Base-by-base conservation (phyloP, 2,797 vertebrate genomes). In the Scleropages formosus region DNA sequence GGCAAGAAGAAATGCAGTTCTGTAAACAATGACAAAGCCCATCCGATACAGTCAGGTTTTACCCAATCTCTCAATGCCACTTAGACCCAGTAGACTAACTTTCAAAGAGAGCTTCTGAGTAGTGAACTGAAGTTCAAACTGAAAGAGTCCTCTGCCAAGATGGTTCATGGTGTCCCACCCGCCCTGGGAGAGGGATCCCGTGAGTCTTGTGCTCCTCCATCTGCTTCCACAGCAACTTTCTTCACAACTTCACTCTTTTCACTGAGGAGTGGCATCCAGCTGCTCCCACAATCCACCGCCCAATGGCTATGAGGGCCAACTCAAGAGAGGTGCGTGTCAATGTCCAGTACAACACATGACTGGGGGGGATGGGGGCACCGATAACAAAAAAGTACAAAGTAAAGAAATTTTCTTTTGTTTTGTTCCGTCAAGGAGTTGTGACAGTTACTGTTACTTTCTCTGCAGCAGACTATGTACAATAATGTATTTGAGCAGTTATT, bases 391-490 rank as follows among this genome's bases (percentile, higher is more conserved):
- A 59, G 80, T 81, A 75, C 81, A 84, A 74, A 79, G 53, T 77
- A 91, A 93, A 91, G 93, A 91, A 94, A 86, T 92, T 89, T 88
- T 91, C 22, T n/a, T 66, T 44, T 66, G 66, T 64, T 66, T 69
- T 51, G 67, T 89, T 89, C 90, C 44, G 60, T 81, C 76, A 63
- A 83, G 84, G 89, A 83, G 89, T 86, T 89, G 87, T 87, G 88
- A 89, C 58, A 91, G 87, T 87, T 84, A 76, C 75, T 75, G 75
- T 75, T 85, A 79, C 83, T 82, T 70, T 51, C 66, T 89, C 87
- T 89, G 85, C 75, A 67, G 73, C 76, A 84, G 46, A 90, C 91
- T 94, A 94, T 95, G 89, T 98, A 96, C 95, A 98, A 96, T 98
- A 94, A 96, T 93, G 94, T 95, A 96, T 85, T 92, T 92, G 88